phyloP scores from a whole-genome alignment of 2,797 vertebrate genomes.

The Melanotaenia parkinsoni region DNA sequence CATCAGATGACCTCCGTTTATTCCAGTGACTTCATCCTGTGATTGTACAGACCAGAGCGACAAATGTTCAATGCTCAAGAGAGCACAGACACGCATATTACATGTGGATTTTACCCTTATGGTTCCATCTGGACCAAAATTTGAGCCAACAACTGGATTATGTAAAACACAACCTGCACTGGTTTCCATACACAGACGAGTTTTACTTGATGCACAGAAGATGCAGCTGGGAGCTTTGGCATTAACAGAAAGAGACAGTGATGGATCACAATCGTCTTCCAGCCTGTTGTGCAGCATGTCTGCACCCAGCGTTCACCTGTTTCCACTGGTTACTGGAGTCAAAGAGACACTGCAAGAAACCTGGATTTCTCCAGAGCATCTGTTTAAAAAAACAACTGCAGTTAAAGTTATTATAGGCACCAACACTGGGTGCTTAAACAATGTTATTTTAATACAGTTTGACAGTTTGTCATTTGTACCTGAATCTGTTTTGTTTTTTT shows the following conservation, averaged over 20 bases:
- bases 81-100: slow-evolving; percentile 15
- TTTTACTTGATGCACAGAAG: slow-evolving; percentile 23
- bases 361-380: slow-evolving; percentile 7
- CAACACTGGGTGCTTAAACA: slow-evolving; percentile 2
- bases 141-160: slow-evolving; percentile 18
- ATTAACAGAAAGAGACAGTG: slow-evolving; percentile 19
- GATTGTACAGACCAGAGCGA: slow-evolving; percentile 13
- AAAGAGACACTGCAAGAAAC: slow-evolving; percentile 22
- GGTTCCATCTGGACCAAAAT: slow-evolving; percentile 34
- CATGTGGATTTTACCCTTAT: slow-evolving; percentile 14
- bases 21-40: slow-evolving; percentile 31
- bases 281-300: slow-evolving; percentile 7
- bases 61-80: not conserved
- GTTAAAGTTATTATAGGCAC: slow-evolving; percentile 8
- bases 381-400: slow-evolving; percentile 27
- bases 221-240: slow-evolving; percentile 11
- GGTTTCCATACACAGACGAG: slow-evolving; percentile 13
- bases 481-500: slow-evolving; percentile 9
- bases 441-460: slow-evolving; percentile 31
- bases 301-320: slow-evolving; percentile 11
- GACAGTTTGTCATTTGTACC: slow-evolving; percentile 22
- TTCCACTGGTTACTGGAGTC: slow-evolving; percentile 28
- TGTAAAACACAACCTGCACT: slow-evolving; percentile 21
- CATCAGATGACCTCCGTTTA: slow-evolving; percentile 24
- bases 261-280: slow-evolving; percentile 33